phyloP scores from a whole-genome alignment of 2,888 invertebrate species.

The Neoitamus cyanurus region DNA sequence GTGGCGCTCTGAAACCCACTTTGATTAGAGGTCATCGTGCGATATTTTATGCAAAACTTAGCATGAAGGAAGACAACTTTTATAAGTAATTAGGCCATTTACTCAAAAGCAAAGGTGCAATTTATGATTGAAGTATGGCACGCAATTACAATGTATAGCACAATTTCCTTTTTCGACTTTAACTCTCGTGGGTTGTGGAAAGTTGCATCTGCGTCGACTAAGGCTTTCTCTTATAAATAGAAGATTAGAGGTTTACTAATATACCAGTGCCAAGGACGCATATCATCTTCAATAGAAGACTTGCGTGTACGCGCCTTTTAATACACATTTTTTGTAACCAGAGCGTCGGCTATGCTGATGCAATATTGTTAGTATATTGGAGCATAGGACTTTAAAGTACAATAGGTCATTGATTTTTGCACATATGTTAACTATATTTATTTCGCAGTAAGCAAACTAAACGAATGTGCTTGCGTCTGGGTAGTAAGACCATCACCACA shows the following conservation, averaged over 20 bases:
- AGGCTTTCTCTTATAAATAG: not conserved
- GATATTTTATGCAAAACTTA: not conserved
- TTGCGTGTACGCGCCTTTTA: not conserved
- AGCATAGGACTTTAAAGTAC: not conserved
- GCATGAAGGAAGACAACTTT: slow-evolving; percentile 14
- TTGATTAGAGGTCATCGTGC: slow-evolving; percentile 15
- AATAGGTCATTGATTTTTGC: not conserved
- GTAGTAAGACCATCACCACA: too few relatives aligned
- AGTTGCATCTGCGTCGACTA: not conserved
- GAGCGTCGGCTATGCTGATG: not conserved
- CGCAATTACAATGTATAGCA: not conserved
- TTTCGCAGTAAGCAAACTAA: too few relatives aligned
- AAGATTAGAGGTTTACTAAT: not conserved
- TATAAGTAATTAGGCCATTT: not conserved
- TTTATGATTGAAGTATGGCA: not conserved
- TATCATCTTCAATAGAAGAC: not conserved
- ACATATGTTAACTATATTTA: not conserved
- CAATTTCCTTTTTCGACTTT: not conserved
- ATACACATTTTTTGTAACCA: not conserved
- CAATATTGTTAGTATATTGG: not conserved
- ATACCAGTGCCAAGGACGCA: not conserved
- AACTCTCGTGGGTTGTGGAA: not conserved
- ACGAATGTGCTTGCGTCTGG: too few relatives aligned
- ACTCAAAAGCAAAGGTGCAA: not conserved
- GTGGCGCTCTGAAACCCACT: not conserved